phyloP scores from a whole-genome alignment of 1,140 invertebrate genomes.

The Colletes gigas region DNA sequence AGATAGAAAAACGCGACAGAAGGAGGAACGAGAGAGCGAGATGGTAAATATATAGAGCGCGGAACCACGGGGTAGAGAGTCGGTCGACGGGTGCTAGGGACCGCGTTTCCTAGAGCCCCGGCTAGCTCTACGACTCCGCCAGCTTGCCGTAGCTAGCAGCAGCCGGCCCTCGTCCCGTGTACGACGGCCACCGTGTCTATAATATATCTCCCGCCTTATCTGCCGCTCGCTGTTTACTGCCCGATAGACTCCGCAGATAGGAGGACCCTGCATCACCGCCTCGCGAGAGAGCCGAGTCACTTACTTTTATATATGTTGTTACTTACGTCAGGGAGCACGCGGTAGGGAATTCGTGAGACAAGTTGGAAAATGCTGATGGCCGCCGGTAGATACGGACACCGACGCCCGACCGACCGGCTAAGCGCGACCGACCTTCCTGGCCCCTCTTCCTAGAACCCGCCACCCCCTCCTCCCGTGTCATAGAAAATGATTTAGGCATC shows the following conservation, averaged over 20 bases:
- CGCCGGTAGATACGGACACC: conserved; percentile 56
- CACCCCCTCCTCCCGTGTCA: conserved; percentile 7
- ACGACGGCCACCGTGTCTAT: conserved; percentile 71
- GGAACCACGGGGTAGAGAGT: conserved; percentile 31
- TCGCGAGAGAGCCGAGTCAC: conserved; percentile 67
- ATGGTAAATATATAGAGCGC: conserved; percentile 64
- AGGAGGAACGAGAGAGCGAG: not conserved
- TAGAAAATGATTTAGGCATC: conserved; percentile 56
- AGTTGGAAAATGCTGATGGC: conserved; percentile 70
- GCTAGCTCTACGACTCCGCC: conserved; percentile 24
- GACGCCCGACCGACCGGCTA: conserved; percentile 42
- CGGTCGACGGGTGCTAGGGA: conserved; percentile 19
- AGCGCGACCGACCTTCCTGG: conserved; percentile 21
- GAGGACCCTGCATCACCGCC: conserved; percentile 74
- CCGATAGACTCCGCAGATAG: conserved; percentile 80
- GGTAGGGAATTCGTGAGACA: conserved; percentile 66
- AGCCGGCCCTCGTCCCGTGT: conserved; percentile 57
- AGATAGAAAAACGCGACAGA: not conserved
- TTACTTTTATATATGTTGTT: conserved; percentile 78
- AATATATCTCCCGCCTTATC: conserved; percentile 81
- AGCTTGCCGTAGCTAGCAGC: conserved; percentile 38
- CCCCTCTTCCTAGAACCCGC: conserved; percentile 42
- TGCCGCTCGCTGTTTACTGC: conserved; percentile 80
- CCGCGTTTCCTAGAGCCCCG: conserved; percentile 30
- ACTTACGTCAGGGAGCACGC: conserved; percentile 65